A percentile compares a stretch with the other conserved stretches of the same genome.
Evolutionary conservation across 1,140 invertebrate species (phyloP).

Genomic region (Nixonia krombeini): DNA sequence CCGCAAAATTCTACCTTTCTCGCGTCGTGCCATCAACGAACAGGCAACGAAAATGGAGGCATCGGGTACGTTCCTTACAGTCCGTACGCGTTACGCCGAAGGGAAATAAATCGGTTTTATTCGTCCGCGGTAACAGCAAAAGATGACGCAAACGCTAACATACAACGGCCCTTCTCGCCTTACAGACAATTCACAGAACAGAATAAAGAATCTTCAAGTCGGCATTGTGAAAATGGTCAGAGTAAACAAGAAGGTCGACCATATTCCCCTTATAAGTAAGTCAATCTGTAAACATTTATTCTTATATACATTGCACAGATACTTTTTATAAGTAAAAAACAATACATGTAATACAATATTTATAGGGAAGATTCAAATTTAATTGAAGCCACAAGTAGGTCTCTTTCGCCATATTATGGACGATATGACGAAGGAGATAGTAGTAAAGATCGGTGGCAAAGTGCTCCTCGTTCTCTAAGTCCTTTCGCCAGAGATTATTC

Average conservation of each 20-base stretch:
- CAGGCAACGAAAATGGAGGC: slow-evolving; percentile 60
- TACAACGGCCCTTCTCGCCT: slow-evolving; percentile 53
- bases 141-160: slow-evolving; percentile 33
- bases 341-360: slow-evolving; percentile 1
- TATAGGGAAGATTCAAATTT: slow-evolving; percentile 28
- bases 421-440: slow-evolving; percentile 56
- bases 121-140: slow-evolving; percentile 54
- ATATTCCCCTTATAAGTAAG: slow-evolving; percentile 54
- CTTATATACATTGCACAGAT: no score
- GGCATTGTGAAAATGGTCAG: slow-evolving; percentile 54
- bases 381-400: no score
- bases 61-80: slow-evolving; percentile 63
- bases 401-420: slow-evolving; percentile 57
- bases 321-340: background rate
- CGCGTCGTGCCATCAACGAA: slow-evolving; percentile 56
- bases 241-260: slow-evolving; percentile 44
- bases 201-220: slow-evolving; percentile 44
- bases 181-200: slow-evolving; percentile 52
- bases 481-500: slow-evolving; percentile 68
- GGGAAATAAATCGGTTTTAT: slow-evolving; percentile 61
- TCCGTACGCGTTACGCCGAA: slow-evolving; percentile 62
- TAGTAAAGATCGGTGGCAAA: slow-evolving; percentile 60
- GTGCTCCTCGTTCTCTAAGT: slow-evolving; percentile 62
- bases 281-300: no score
- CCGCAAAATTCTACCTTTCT: slow-evolving; percentile 53